A percentile compares a stretch with the other conserved stretches of the same genome.
Evolutionary conservation across 2,888 invertebrate genomes (phyloP).

Genomic region (Endotricha flammealis): DNA sequence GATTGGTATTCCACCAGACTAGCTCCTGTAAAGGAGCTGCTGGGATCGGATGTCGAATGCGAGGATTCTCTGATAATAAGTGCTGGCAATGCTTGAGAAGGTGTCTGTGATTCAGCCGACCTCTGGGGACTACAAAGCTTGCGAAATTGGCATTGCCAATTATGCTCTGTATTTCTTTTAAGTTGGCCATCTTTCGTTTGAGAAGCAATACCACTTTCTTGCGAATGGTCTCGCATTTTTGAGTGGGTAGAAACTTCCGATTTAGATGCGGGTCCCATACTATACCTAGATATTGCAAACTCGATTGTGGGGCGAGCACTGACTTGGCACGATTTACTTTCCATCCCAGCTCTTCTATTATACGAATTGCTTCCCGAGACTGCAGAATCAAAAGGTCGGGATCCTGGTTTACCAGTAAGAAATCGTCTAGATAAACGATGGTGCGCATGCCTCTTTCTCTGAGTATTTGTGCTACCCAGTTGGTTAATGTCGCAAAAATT

Average conservation of each 20-base stretch:
- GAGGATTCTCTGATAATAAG: neutral
- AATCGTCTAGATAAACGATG: neutral
- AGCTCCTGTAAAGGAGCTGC: neutral
- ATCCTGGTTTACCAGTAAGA: neutral
- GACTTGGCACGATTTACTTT: conserved; percentile 17
- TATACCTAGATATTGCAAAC: conserved; percentile 17
- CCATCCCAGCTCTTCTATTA: conserved; percentile 13
- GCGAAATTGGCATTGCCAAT: conserved; percentile 24
- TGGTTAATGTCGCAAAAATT: neutral
- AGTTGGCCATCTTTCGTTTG: neutral
- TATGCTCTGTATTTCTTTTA: conserved; percentile 21
- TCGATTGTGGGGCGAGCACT: conserved; percentile 10
- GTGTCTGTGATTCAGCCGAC: conserved; percentile 21
- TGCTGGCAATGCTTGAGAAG: conserved; percentile 8
- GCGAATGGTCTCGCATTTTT: conserved; percentile 11
- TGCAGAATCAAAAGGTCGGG: neutral
- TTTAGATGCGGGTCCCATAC: conserved; percentile 19
- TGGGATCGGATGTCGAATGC: neutral
- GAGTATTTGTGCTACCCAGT: neutral
- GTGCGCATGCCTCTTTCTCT: neutral
- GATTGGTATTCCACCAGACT: conserved; percentile 1
- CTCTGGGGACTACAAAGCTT: conserved; percentile 22
- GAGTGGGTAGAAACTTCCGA: conserved; percentile 13
- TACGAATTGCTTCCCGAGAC: neutral
- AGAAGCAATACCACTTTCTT: conserved; percentile 7